Percentiles rank a stretch among this genome's conserved stretches.
Conservation (phyloP, 2,888 invertebrate species). For the Pachycephus smyrnensis region DNA sequence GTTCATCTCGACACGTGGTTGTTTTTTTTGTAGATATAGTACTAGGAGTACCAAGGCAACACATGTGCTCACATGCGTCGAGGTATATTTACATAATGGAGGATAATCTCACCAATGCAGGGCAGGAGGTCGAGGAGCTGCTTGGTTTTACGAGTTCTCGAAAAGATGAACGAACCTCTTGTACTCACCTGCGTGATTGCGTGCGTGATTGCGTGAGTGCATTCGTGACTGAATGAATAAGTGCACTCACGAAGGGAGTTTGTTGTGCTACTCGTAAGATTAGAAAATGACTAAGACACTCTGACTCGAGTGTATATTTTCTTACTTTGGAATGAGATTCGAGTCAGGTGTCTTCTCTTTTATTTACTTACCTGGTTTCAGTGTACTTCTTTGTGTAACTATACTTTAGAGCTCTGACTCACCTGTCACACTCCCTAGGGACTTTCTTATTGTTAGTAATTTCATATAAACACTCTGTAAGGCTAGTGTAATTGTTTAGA, state of each 20-base stretch:
- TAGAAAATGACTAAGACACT: neutral
- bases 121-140: neutral
- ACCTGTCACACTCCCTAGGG: neutral
- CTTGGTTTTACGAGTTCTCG: constrained; percentile 1
- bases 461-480: neutral
- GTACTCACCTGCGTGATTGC: neutral
- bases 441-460: neutral
- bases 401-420: neutral
- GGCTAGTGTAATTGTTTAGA: neutral
- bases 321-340: neutral
- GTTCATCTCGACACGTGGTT: neutral
- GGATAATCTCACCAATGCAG: neutral
- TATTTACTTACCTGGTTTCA: neutral
- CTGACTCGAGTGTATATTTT: neutral
- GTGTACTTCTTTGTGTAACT: neutral
- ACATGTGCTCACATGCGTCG: neutral
- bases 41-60: neutral
- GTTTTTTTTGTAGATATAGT: neutral
- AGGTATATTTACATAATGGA: constrained; percentile 5
- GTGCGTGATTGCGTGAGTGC: neutral
- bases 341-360: neutral
- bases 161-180: neutral
- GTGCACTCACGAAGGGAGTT: neutral
- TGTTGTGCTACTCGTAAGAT: neutral
- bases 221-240: neutral